Conservation (phyloP, 2,797 vertebrate genomes). For the Podarcis siculus region DNA sequence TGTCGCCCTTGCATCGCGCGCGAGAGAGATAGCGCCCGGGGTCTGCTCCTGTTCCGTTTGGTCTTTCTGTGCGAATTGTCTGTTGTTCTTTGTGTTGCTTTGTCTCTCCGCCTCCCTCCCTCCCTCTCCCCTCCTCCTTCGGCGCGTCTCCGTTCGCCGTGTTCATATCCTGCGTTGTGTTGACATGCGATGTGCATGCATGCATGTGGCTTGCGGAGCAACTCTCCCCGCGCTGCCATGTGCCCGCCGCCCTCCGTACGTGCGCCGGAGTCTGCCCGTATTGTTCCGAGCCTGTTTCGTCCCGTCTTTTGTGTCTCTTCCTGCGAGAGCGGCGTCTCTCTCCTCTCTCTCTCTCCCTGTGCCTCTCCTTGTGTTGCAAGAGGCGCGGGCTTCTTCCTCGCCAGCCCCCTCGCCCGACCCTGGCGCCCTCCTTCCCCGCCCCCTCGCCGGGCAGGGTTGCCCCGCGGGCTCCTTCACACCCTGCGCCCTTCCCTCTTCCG, state of each 20-base stretch:
- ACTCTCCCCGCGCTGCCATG: neutral
- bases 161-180: neutral
- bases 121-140: neutral
- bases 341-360: too few species aligned
- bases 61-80: neutral
- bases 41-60: neutral
- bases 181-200: neutral
- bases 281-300: constrained; percentile 19
- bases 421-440: neutral
- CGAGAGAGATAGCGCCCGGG: neutral
- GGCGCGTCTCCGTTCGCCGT: neutral
- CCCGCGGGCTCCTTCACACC: neutral
- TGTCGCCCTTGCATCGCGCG: neutral
- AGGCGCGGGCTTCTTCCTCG: neutral
- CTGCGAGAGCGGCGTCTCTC: neutral
- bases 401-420: constrained; percentile 14
- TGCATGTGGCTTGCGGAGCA: neutral
- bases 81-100: neutral
- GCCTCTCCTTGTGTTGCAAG: neutral
- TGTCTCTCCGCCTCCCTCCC: neutral
- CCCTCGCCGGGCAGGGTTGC: neutral
- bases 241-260: neutral
- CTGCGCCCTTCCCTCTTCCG: neutral
- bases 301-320: constrained; percentile 41
- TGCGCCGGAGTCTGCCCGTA: neutral